A percentile compares a stretch with the other conserved stretches of the same genome.
Conservation (phyloP, 2,113 vertebrate genomes). For the Gallinago jamesoni region DNA sequence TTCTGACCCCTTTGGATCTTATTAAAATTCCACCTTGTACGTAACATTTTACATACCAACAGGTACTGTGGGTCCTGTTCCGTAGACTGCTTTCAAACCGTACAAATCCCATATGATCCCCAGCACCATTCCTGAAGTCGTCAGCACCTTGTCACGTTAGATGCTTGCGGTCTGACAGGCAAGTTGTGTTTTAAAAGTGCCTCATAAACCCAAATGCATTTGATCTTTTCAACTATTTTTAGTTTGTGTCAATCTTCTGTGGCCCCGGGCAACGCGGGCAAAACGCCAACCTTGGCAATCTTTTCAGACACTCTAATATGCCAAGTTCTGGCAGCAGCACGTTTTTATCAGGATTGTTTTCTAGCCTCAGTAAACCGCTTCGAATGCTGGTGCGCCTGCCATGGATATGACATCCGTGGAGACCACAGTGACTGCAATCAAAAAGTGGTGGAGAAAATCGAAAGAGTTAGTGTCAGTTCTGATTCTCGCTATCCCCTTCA, state of each 20-base stretch:
- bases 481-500: constrained; percentile 26
- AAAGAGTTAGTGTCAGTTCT: constrained; percentile 37
- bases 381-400: constrained; percentile 25
- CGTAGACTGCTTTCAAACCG: background rate
- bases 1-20: background rate
- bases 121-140: background rate
- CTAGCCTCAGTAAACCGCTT: constrained; percentile 55
- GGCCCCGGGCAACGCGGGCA: constrained; percentile 50
- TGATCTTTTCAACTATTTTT: constrained; percentile 69
- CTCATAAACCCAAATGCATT: constrained; percentile 9
- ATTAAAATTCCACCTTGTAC: background rate
- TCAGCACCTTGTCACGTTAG: background rate
- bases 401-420: background rate
- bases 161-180: background rate
- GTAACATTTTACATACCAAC: background rate
- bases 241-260: constrained; percentile 53
- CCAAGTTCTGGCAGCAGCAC: constrained; percentile 58
- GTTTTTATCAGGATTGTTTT: constrained; percentile 70
- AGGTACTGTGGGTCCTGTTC: background rate
- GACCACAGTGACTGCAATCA: constrained; percentile 50
- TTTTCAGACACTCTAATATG: constrained; percentile 62
- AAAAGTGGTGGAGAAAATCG: constrained; percentile 1
- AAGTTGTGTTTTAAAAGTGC: background rate
- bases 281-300: constrained; percentile 68
- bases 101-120: background rate